Percentiles rank a stretch among this genome's conserved stretches.
Evolutionary conservation across 2,888 invertebrate genomes (phyloP).

Genomic region (Andrena marginata): DNA sequence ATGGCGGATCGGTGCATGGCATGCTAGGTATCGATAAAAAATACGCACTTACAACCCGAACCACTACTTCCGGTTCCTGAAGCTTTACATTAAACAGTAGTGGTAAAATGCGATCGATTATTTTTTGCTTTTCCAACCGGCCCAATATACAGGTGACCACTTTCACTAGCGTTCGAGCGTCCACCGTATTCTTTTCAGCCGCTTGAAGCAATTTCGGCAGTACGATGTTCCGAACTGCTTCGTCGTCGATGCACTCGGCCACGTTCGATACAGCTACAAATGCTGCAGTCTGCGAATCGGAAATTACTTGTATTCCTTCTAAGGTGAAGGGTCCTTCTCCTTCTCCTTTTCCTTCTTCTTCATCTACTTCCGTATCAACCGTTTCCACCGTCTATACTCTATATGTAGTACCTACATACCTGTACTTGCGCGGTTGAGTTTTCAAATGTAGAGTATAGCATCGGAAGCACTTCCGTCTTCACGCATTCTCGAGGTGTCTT

Average conservation of each 20-base stretch:
- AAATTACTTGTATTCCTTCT: background rate
- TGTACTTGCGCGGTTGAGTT: conserved; percentile 95
- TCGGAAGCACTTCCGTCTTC: conserved; percentile 93
- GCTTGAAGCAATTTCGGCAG: conserved; percentile 93
- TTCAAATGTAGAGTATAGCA: conserved; percentile 95
- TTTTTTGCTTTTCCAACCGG: conserved; percentile 94
- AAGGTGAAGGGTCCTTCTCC: no score
- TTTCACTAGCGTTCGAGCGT: conserved; percentile 92
- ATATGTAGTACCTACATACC: conserved; percentile 86
- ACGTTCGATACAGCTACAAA: conserved; percentile 95
- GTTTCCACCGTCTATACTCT: background rate
- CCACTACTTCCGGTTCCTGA: conserved; percentile 94
- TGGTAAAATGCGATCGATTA: conserved; percentile 96
- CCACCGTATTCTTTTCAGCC: conserved; percentile 92
- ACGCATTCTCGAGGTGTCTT: conserved; percentile 94
- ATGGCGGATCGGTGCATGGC: no score
- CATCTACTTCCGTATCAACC: background rate
- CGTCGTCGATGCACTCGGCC: conserved; percentile 93
- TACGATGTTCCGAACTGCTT: conserved; percentile 92
- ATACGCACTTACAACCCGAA: conserved; percentile 97
- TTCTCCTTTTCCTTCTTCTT: background rate
- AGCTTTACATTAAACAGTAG: conserved; percentile 94
- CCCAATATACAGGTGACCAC: conserved; percentile 92
- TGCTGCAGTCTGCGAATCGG: conserved; percentile 91
- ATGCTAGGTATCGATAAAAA: no score